Percentiles rank a stretch among this genome's conserved stretches.
phyloP scores from a whole-genome alignment of 1,140 invertebrate genomes.

The Platorchestia sp. region DNA sequence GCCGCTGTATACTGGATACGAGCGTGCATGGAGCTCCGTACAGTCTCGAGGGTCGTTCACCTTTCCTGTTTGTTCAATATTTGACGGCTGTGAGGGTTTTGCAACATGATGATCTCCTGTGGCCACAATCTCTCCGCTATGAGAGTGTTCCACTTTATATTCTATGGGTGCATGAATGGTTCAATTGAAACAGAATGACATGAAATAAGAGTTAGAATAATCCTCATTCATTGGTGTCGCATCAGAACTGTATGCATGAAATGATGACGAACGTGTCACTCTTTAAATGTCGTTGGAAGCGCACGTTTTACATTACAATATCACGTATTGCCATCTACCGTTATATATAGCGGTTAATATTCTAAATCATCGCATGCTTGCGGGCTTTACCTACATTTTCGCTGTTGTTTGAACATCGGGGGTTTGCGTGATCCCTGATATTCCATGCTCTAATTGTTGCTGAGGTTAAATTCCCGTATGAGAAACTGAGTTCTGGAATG shows the following conservation, averaged over 20 bases:
- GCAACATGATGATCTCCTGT: background rate
- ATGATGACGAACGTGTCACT: background rate
- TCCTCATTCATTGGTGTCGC: no score
- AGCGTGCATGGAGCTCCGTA: background rate
- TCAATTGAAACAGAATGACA: background rate
- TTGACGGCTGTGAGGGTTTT: background rate
- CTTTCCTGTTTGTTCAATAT: slow-evolving; percentile 9
- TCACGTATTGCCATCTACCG: background rate
- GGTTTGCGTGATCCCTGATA: background rate
- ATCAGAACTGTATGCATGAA: no score
- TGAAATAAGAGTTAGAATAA: no score
- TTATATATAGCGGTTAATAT: background rate
- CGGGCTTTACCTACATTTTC: background rate
- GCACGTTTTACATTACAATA: background rate
- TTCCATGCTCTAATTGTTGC: background rate
- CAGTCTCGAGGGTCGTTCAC: background rate
- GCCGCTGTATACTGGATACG: background rate
- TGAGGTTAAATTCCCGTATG: background rate
- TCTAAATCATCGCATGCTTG: background rate
- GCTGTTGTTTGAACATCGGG: background rate
- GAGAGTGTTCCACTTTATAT: background rate
- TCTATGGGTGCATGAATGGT: background rate
- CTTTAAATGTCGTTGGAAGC: no score
- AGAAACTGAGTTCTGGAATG: background rate
- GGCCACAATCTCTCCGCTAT: background rate